Percentiles rank a stretch among this genome's conserved stretches.
phyloP scores from a whole-genome alignment of 2,113 vertebrate genomes.

The Etia nguti region DNA sequence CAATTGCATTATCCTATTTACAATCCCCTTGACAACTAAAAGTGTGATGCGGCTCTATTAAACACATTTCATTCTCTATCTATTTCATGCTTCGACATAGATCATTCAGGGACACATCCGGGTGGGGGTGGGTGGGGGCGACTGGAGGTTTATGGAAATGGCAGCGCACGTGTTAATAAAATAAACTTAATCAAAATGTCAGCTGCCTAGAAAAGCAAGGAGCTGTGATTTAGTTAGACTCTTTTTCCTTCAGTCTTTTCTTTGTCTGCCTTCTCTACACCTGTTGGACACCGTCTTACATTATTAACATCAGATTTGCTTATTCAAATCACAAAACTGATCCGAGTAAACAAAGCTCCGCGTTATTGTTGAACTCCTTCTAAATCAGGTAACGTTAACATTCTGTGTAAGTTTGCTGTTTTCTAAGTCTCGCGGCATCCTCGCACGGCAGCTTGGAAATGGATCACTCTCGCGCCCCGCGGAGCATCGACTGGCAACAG shows the following conservation, averaged over 20 bases:
- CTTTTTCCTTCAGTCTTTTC: background rate
- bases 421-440: background rate
- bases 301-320: background rate
- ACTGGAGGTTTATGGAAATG: background rate
- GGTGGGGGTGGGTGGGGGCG: background rate
- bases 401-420: background rate
- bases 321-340: background rate
- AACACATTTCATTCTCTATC: background rate
- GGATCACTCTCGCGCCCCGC: background rate
- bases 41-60: constrained; percentile 9
- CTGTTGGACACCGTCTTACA: background rate
- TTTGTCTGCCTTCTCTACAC: background rate
- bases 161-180: background rate
- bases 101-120: background rate
- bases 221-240: background rate
- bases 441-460: background rate
- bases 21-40: constrained; percentile 11
- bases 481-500: background rate
- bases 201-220: background rate
- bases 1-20: background rate
- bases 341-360: background rate
- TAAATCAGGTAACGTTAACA: background rate
- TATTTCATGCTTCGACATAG: background rate
- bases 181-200: constrained; percentile 13
- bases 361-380: background rate